Evolutionary conservation across 1,140 invertebrate species (phyloP).

Genomic region (Pomacea maculata): DNA sequence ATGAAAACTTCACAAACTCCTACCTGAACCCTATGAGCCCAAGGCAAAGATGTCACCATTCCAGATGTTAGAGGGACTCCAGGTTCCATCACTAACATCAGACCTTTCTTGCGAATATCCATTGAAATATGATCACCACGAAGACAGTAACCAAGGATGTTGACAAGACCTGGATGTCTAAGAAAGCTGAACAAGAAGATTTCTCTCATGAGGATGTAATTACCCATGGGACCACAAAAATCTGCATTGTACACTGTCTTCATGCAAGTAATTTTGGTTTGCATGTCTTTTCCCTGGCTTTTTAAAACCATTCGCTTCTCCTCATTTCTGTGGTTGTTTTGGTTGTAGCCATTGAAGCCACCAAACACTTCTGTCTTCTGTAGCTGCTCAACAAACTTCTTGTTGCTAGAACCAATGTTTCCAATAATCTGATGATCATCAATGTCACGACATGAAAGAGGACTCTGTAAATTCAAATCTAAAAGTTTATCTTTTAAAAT

Average conservation of each 20-base stretch:
- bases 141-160: constrained; percentile 44
- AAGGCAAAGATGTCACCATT: constrained; percentile 27
- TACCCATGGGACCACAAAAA: constrained; percentile 47
- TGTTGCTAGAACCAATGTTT: constrained; percentile 28
- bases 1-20: not conserved
- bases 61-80: constrained; percentile 31
- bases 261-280: constrained; percentile 47
- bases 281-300: constrained; percentile 40
- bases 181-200: constrained; percentile 37
- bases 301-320: constrained; percentile 36
- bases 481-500: constrained; percentile 31
- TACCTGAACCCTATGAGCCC: constrained; percentile 32
- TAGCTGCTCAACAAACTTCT: constrained; percentile 38
- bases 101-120: constrained; percentile 40
- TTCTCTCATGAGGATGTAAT: constrained; percentile 42
- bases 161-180: constrained; percentile 34
- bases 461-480: constrained; percentile 35
- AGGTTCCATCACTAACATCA: constrained; percentile 42
- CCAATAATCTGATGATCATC: constrained; percentile 31
- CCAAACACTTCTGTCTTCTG: constrained; percentile 18
- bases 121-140: constrained; percentile 42
- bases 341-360: constrained; percentile 17
- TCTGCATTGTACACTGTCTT: constrained; percentile 42
- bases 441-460: constrained; percentile 45
- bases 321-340: not conserved